Evolutionary conservation across 2,113 vertebrate species (phyloP).

Genomic region (Muntiacus muntjak): DNA sequence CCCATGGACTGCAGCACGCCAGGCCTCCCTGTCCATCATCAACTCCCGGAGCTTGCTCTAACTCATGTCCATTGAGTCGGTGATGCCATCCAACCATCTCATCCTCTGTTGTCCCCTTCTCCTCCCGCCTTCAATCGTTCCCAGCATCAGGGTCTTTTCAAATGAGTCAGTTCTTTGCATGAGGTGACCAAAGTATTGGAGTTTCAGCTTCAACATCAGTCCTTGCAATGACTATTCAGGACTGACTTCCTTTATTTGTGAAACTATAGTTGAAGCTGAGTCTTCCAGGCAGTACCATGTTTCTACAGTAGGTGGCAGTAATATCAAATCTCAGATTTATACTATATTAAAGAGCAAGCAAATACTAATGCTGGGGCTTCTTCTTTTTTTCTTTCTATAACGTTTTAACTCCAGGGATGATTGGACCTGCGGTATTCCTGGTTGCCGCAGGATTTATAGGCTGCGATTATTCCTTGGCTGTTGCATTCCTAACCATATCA

Average conservation of each 20-base stretch:
- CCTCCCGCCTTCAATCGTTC: background rate
- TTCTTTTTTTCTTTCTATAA: background rate
- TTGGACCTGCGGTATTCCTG: slow-evolving; percentile 92
- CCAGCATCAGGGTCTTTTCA: background rate
- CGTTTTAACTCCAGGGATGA: slow-evolving; percentile 86
- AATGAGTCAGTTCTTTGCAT: fast-evolving
- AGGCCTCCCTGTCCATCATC: background rate
- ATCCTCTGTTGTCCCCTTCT: background rate
- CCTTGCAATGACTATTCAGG: background rate
- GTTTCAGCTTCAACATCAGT: background rate
- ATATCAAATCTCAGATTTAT: background rate
- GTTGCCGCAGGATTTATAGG: slow-evolving; percentile 91
- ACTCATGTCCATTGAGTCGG: background rate
- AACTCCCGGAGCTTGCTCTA: background rate
- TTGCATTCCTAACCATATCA: slow-evolving; percentile 92
- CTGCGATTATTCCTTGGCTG: slow-evolving; percentile 89
- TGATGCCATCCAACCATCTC: background rate
- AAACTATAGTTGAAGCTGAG: background rate
- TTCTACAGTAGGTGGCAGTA: slow-evolving; percentile 74
- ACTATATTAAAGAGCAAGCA: background rate
- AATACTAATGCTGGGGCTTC: background rate
- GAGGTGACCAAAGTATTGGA: background rate
- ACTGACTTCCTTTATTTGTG: background rate
- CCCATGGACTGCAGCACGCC: background rate
- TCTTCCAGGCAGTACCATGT: slow-evolving; percentile 9